phyloP scores from a whole-genome alignment of 2,113 vertebrate species.

The Pagrus major region DNA sequence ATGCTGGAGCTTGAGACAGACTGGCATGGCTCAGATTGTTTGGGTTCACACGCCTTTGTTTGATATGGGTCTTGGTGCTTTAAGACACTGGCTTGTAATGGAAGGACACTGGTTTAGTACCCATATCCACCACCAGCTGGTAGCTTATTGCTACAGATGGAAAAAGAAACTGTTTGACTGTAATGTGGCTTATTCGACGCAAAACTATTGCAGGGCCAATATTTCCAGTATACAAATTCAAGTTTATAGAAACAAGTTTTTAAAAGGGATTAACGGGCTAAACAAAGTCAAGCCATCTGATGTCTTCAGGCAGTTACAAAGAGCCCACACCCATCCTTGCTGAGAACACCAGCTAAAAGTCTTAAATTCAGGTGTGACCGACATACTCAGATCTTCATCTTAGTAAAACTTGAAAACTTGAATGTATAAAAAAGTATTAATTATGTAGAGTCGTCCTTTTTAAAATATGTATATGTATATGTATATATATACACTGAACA shows the following conservation, averaged over 20 bases:
- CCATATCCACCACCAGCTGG: too few relatives aligned
- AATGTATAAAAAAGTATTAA: too few relatives aligned
- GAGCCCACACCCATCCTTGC: neutral
- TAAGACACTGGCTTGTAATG: neutral
- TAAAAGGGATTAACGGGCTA: slow-evolving; percentile 13
- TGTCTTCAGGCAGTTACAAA: neutral
- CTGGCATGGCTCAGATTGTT: neutral
- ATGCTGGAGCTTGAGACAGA: neutral
- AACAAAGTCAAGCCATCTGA: neutral
- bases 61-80: neutral
- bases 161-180: neutral
- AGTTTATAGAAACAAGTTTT: neutral
- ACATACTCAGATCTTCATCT: too few relatives aligned
- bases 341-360: neutral
- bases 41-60: neutral
- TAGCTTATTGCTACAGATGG: neutral
- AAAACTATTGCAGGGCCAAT: neutral
- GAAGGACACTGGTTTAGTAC: neutral
- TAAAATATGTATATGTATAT: too few relatives aligned
- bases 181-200: neutral
- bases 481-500: too few relatives aligned
- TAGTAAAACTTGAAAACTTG: too few relatives aligned
- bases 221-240: neutral
- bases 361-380: too few relatives aligned
- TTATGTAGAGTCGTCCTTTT: too few relatives aligned